phyloP scores from a whole-genome alignment of 2,888 invertebrate genomes.

The Dicyrtomina minuta region DNA sequence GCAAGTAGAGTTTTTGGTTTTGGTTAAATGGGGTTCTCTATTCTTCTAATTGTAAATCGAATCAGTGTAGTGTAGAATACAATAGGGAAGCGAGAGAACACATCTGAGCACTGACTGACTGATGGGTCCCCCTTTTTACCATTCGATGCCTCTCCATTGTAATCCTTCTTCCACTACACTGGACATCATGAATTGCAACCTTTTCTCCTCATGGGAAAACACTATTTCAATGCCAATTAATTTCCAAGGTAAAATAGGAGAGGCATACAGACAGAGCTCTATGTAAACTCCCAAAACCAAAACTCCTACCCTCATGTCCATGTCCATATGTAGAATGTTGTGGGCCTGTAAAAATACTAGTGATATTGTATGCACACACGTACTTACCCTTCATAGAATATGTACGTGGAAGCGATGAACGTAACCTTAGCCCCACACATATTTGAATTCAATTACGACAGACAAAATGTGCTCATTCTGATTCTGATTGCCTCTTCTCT shows the following conservation, averaged over 20 bases:
- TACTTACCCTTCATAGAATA: too few species aligned
- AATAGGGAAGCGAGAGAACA: constrained; percentile 30
- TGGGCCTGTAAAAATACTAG: too few species aligned
- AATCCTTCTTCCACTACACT: constrained; percentile 45
- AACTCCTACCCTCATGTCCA: neutral
- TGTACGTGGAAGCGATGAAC: too few species aligned
- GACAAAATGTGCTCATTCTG: too few species aligned
- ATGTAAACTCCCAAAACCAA: too few species aligned
- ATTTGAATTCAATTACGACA: too few species aligned
- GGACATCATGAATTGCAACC: constrained; percentile 46
- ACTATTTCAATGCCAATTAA: constrained; percentile 52
- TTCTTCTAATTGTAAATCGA: constrained; percentile 38
- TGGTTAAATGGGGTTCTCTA: neutral
- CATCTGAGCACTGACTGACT: constrained; percentile 33
- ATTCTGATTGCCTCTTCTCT: too few species aligned
- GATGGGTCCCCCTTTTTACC: constrained; percentile 38
- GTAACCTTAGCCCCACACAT: too few species aligned
- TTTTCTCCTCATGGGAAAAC: constrained; percentile 50
- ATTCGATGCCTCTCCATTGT: constrained; percentile 41
- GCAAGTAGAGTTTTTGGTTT: neutral
- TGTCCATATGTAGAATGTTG: too few species aligned
- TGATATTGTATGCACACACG: too few species aligned
- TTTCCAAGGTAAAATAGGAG: constrained; percentile 44
- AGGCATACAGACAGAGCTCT: too few species aligned
- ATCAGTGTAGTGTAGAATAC: constrained; percentile 41